Evolutionary conservation across 2,797 vertebrate species (phyloP).

Genomic region (Streptopelia turtur): DNA sequence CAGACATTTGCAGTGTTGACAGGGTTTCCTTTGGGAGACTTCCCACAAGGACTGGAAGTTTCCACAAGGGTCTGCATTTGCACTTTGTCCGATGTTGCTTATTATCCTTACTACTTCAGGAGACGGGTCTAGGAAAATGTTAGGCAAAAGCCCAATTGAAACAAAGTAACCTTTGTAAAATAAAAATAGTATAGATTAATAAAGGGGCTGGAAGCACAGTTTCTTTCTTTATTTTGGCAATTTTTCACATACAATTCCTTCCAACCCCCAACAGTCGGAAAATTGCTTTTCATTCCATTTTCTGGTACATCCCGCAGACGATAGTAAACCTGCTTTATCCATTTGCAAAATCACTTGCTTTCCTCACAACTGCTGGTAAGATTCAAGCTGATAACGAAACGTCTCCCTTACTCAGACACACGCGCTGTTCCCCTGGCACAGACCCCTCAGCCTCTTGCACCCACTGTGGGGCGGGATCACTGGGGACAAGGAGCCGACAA

Average conservation of each 20-base stretch:
- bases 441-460: accelerated
- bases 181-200: slow-evolving; percentile 14
- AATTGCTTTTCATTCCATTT: neutral
- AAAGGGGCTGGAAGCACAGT: neutral
- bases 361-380: neutral
- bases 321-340: neutral
- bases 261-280: neutral
- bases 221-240: slow-evolving; percentile 33
- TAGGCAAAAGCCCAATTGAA: slow-evolving; percentile 22
- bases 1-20: neutral
- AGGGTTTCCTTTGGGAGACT: neutral
- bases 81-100: neutral
- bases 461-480: neutral
- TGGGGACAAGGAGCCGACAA: neutral
- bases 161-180: slow-evolving; percentile 27
- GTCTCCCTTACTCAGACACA: neutral
- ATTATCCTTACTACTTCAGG: neutral
- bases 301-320: neutral
- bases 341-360: neutral
- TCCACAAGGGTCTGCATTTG: slow-evolving; percentile 25
- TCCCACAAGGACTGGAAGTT: neutral
- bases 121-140: neutral
- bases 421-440: accelerated
- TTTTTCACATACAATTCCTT: neutral
- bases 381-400: slow-evolving; percentile 15